Evolutionary conservation across 1,140 invertebrate genomes (phyloP).

Genomic region (Drosophila orena): DNA sequence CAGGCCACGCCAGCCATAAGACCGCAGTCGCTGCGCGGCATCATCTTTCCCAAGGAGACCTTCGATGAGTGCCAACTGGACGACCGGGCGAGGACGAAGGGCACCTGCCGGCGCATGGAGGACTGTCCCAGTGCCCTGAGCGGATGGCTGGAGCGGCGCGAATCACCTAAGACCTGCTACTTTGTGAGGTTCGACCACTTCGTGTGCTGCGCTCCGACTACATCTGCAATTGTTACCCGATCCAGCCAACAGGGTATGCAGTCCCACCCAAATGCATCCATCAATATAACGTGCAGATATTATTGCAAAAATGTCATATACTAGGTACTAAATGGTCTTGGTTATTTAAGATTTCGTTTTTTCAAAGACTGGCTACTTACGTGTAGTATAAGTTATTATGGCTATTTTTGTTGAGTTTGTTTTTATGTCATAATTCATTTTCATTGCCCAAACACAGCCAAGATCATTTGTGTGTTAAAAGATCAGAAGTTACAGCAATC

Average conservation of each 20-base stretch:
- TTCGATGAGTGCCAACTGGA: conserved; percentile 70
- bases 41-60: conserved; percentile 72
- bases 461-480: no score
- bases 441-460: no score
- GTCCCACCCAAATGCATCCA: background rate
- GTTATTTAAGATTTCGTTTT: no score
- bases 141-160: conserved; percentile 46
- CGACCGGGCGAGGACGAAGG: conserved; percentile 17
- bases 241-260: conserved; percentile 50
- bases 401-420: no score
- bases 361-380: no score
- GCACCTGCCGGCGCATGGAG: conserved; percentile 60
- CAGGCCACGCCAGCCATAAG: conserved; percentile 39
- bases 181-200: conserved; percentile 77
- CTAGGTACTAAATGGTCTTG: no score
- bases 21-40: conserved; percentile 57
- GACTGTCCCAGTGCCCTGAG: conserved; percentile 59
- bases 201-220: conserved; percentile 58
- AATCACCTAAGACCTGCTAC: conserved; percentile 73
- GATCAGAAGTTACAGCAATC: no score
- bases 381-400: no score
- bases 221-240: conserved; percentile 11
- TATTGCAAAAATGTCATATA: no score
- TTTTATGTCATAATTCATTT: no score
- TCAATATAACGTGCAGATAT: no score